A percentile compares a stretch with the other conserved stretches of the same genome.
Conservation (phyloP, 2,797 vertebrate species). For the Hyperoplus immaculatus region DNA sequence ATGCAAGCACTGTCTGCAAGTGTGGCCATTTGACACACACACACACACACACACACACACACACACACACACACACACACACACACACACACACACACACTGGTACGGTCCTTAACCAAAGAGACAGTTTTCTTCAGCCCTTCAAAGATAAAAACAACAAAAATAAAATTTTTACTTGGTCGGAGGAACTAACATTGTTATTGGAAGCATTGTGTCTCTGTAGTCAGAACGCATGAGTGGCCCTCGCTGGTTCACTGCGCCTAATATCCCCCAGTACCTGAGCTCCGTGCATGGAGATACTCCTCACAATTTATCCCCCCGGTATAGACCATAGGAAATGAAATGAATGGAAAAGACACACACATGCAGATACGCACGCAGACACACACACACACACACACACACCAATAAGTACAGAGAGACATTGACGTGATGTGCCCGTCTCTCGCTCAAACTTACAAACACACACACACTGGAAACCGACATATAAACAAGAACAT, state of each 20-base stretch:
- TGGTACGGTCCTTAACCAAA: constrained; percentile 24
- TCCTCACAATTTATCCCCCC: constrained; percentile 41
- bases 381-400: background rate
- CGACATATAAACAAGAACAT: too few relatives aligned
- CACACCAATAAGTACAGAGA: too few relatives aligned
- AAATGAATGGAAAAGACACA: constrained; percentile 21
- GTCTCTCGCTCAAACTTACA: too few relatives aligned
- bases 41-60: too few relatives aligned
- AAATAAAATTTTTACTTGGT: constrained; percentile 31
- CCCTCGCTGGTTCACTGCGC: constrained; percentile 65
- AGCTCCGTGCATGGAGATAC: constrained; percentile 24
- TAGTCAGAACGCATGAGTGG: constrained; percentile 61
- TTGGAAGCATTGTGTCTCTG: constrained; percentile 51
- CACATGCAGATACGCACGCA: background rate
- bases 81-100: background rate
- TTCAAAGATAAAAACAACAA: constrained; percentile 49
- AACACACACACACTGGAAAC: too few relatives aligned
- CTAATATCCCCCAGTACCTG: constrained; percentile 50
- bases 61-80: too few relatives aligned
- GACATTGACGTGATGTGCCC: too few relatives aligned
- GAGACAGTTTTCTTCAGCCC: constrained; percentile 31
- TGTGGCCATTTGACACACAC: constrained; percentile 15
- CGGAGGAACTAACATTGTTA: constrained; percentile 41
- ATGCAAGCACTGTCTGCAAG: background rate
- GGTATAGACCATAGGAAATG: constrained; percentile 30